Percentiles rank a stretch among this genome's conserved stretches.
These are phyloP conservation scores for Linyphia triangularis DNA, from an alignment of 2,888 invertebrate species.

Conservation along the genomic window DNA sequence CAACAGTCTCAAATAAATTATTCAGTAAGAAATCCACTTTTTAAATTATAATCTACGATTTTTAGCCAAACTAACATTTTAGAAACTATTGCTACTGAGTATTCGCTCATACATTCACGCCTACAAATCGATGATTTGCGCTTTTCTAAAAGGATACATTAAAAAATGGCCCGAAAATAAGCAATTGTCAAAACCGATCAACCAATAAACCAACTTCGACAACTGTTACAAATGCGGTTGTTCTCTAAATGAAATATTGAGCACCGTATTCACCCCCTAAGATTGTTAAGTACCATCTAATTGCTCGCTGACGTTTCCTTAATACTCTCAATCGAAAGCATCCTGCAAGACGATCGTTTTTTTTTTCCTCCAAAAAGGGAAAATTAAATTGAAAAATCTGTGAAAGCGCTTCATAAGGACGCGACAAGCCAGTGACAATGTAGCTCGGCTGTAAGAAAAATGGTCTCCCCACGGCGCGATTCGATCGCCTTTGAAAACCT, in stretches of 20 bases:
- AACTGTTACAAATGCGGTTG: conserved; percentile 54
- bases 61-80: too few relatives aligned
- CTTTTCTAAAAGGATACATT: background rate
- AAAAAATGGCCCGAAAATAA: background rate
- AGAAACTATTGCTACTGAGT: too few relatives aligned
- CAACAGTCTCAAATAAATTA: too few relatives aligned
- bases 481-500: conserved; percentile 69
- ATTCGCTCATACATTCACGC: too few relatives aligned
- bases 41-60: too few relatives aligned
- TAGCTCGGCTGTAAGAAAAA: conserved; percentile 68
- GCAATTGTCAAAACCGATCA: background rate
- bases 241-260: conserved; percentile 55
- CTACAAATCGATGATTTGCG: background rate
- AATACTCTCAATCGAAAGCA: conserved; percentile 64
- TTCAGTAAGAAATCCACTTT: too few relatives aligned
- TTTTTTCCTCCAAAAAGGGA: conserved; percentile 48
- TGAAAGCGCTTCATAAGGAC: conserved; percentile 65
- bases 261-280: conserved; percentile 33
- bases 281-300: conserved; percentile 71
- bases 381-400: conserved; percentile 73
- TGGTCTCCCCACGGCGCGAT: conserved; percentile 68
- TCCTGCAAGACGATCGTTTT: conserved; percentile 43
- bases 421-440: conserved; percentile 73
- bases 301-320: conserved; percentile 66
- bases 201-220: conserved; percentile 20